Base-by-base conservation (phyloP, 2,888 invertebrate genomes). In the Drosophila putrida region DNA sequence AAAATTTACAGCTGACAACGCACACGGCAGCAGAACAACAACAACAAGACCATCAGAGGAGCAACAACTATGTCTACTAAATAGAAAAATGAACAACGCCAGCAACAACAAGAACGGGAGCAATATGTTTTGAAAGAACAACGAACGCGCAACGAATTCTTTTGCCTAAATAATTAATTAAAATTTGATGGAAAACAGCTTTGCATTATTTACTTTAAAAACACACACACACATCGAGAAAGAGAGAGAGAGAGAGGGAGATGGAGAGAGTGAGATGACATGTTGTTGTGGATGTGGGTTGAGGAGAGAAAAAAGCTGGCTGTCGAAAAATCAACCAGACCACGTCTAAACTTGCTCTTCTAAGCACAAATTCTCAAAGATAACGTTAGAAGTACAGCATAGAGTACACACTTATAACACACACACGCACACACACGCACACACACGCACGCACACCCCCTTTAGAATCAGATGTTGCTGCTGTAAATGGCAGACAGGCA, bases 161-260 rank as follows among this genome's bases (percentile, higher is more conserved):
- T 88, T 86, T 82, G 83, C 81, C 82, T 91, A 89, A 91, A 91
- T 91, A 91, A 91, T 91, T 91, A 91, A 91, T 91, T 91, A 91
- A 91, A 91, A 91, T 91, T 90, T 91, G 91, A 91, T 91, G 91
- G 91, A 91, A 91, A 91, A 90, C 85, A 86, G 89, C 90, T 90
- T 90, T 91, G 90, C 90, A 90, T 91, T 91, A 91, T 91, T 91
- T 91, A 90, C 86, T 82, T 88, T 82, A 88, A 85, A 89, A 89
- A 80, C 60, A 75, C 69, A 71, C 77, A 75, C 73, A 71, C 70
- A 58, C 47, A 47, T 35, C 44, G 64, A 75, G 55, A 61, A 62
- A 64, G 49, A 61, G 9, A 61, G 20, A 46, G 53, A 53, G 15
- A n/a, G 10, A 11, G 13, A 9, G 33, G 58, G 20, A 51, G 59